Base-by-base conservation (phyloP, 2,113 vertebrate genomes). In the Clarias batrachus region DNA sequence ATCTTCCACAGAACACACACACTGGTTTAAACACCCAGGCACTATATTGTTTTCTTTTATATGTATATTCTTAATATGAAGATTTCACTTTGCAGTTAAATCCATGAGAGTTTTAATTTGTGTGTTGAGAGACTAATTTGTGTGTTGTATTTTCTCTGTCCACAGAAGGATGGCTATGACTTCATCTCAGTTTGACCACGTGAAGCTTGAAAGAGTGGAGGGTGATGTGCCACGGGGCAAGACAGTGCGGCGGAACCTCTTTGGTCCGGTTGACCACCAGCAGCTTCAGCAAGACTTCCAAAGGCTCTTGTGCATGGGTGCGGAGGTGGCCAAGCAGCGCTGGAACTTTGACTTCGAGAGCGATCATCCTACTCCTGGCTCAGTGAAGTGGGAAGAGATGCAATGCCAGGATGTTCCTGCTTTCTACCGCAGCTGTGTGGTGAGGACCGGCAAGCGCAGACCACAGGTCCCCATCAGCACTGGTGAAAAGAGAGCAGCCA, bases 301-400 rank as follows among this genome's bases (percentile, higher is more conserved):
- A 89, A 89, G 82, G 23, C 86, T 95, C 62, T 87, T 96, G 19
- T 4, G 7, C 65, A 90, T 90, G 86, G 92, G 78, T 0, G 0
- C 93, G 37, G 92, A 96, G 82, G 81, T 71, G 25, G 94, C 95
- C 81, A 95, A 91, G 74, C 92, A 93, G 56, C 94, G 95, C 66
- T 95, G 94, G 95, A 95, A 94, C 92, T 96, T 96, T 0, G 92
- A 96, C 89, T 97, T 97, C 88, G 90, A 91, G 62, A 78, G 0
- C 0, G 93, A 95, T 7, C 7, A 0, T 0, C 95, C 92, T 0
- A 56, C 23, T 0, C 79, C 92, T 4, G 95, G 92, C 9, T 59
- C 90, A 0, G 37, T 96, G 0, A 85, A 95, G 81, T 96, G 96
- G 96, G 94, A 95, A 91, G 92, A 92, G 90, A 88, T 96, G 0